phyloP scores from a whole-genome alignment of 2,113 vertebrate genomes.

The Aphelocoma coerulescens region DNA sequence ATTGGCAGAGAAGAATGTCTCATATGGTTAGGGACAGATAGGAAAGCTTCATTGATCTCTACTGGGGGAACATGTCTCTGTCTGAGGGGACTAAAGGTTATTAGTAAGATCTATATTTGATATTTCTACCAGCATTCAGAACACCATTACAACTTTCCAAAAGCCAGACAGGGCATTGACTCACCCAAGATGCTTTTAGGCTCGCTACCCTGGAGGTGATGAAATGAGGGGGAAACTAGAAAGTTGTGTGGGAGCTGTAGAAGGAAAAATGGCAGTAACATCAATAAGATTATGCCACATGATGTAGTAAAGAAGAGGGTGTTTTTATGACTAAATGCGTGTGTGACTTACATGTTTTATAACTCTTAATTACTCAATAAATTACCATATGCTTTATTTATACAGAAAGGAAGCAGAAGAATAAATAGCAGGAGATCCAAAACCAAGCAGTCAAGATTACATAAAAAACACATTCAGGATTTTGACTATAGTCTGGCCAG shows the following conservation, averaged over 20 bases:
- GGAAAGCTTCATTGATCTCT: not conserved
- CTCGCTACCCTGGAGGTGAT: not conserved
- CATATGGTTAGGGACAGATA: not conserved
- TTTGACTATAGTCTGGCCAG: slow-evolving; percentile 48
- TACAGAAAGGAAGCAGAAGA: slow-evolving; percentile 18
- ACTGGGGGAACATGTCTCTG: not conserved
- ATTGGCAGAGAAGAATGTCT: not conserved
- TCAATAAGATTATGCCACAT: slow-evolving; percentile 26
- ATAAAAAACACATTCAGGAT: slow-evolving; percentile 34
- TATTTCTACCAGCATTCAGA: not conserved
- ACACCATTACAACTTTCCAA: not conserved
- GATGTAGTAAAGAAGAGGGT: slow-evolving; percentile 42
- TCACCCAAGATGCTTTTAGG: not conserved
- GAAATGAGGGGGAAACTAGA: slow-evolving; percentile 14
- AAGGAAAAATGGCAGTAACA: slow-evolving; percentile 39
- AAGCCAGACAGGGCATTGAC: not conserved
- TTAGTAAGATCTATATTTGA: not conserved
- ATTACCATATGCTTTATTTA: slow-evolving; percentile 47
- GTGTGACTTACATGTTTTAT: slow-evolving; percentile 49
- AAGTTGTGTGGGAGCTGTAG: not conserved
- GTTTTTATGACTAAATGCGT: slow-evolving; percentile 45
- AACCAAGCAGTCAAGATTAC: slow-evolving; percentile 22
- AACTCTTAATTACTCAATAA: slow-evolving; percentile 53
- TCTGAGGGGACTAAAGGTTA: not conserved
- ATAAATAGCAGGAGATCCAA: slow-evolving; percentile 36